Evolutionary conservation across 2,113 vertebrate species (phyloP).

Genomic region (Cottus gobio): DNA sequence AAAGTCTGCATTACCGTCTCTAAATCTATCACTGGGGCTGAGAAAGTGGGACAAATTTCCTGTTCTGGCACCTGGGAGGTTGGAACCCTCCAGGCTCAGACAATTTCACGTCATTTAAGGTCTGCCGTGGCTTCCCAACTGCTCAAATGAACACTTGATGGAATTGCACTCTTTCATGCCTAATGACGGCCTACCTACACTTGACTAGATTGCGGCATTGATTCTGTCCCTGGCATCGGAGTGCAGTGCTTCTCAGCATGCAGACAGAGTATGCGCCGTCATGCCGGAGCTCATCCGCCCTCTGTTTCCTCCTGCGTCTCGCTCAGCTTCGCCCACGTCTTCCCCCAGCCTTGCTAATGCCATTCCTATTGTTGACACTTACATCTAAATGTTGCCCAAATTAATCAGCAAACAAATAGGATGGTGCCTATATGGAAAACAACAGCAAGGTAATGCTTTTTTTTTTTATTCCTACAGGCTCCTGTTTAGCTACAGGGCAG

Average conservation of each 20-base stretch:
- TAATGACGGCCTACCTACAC: conserved; percentile 69
- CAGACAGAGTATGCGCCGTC: conserved; percentile 7
- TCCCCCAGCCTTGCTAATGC: not conserved
- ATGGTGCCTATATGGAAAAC: not conserved
- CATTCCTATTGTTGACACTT: not conserved
- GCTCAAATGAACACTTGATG: conserved; percentile 75
- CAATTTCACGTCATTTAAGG: conserved; percentile 70
- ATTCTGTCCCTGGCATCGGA: conserved; percentile 64
- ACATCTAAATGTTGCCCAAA: not conserved
- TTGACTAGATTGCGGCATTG: conserved; percentile 75
- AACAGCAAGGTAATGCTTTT: not conserved
- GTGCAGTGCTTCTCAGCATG: conserved; percentile 58
- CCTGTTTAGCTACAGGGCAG: not conserved
- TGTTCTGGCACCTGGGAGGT: conserved; percentile 67
- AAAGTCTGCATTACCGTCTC: conserved; percentile 64
- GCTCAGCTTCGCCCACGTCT: not conserved
- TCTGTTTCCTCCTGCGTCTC: conserved; percentile 13
- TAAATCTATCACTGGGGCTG: conserved; percentile 51
- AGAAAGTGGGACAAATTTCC: conserved; percentile 77
- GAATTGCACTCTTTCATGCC: conserved; percentile 69
- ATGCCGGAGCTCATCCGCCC: conserved; percentile 9
- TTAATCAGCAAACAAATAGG: not conserved
- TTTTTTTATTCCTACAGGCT: conserved; percentile 2
- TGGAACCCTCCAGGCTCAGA: conserved; percentile 60
- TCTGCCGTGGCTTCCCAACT: conserved; percentile 58